Conservation (phyloP, 2,888 invertebrate species). For the Daptonema setosum region DNA sequence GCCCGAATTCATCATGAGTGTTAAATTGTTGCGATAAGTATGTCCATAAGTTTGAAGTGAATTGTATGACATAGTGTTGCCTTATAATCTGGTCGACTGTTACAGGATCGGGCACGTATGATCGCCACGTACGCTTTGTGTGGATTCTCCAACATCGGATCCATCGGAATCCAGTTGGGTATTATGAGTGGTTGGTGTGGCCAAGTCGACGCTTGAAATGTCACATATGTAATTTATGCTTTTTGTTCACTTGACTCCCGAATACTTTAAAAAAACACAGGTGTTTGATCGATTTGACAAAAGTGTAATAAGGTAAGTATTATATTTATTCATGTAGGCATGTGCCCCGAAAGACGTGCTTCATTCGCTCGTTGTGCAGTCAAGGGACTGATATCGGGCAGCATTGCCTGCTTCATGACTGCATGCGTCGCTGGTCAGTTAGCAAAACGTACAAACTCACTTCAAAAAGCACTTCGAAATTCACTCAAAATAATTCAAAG, state of each 20-base stretch:
- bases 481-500: too few species aligned
- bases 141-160: constrained; percentile 32
- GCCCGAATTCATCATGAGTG: too few species aligned
- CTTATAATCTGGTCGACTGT: too few species aligned
- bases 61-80: too few species aligned
- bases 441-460: background rate
- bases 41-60: too few species aligned
- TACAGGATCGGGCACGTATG: constrained; percentile 15
- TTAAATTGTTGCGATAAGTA: too few species aligned
- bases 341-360: constrained; percentile 13
- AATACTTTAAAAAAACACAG: too few species aligned
- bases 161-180: constrained; percentile 31
- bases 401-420: constrained; percentile 17
- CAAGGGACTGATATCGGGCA: constrained; percentile 14
- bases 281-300: background rate
- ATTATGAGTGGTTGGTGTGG: constrained; percentile 24
- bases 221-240: too few species aligned
- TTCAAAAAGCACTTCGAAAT: too few species aligned
- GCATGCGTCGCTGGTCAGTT: constrained; percentile 16
- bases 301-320: background rate
- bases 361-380: constrained; percentile 13
- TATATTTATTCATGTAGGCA: background rate
- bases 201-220: constrained; percentile 16
- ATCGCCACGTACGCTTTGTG: constrained; percentile 30
- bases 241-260: too few species aligned